These are phyloP conservation scores for Echinometra lucunter DNA, from an alignment of 53 echinoderm and acorn worm genomes.

Conservation along the genomic window DNA sequence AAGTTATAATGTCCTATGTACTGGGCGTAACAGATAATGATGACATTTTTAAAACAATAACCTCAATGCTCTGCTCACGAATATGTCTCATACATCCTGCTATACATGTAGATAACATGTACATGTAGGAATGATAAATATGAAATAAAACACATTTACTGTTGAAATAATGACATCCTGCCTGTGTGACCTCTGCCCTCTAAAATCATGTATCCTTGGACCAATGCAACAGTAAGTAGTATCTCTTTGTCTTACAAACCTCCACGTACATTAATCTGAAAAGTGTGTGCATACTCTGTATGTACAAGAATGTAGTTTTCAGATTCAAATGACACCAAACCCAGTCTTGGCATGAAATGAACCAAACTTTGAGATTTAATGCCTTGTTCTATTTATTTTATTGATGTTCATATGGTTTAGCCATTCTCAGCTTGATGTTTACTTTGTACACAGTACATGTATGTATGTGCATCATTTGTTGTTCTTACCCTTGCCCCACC, in stretches of 20 bases:
- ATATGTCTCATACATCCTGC: not conserved
- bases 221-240: not conserved
- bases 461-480: no score
- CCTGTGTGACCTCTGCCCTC: conserved; percentile 4
- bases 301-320: not conserved
- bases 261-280: not conserved
- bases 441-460: no score
- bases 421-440: no score
- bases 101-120: no score
- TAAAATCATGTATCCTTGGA: not conserved
- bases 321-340: not conserved
- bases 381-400: not conserved
- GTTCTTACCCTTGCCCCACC: no score
- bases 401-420: not conserved
- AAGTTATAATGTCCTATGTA: not conserved
- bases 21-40: not conserved
- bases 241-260: conserved; percentile 26
- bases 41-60: not conserved
- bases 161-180: not conserved
- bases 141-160: not conserved
- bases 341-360: not conserved
- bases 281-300: not conserved
- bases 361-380: not conserved
- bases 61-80: not conserved
- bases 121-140: no score